Conservation (phyloP, 2,888 invertebrate genomes). For the Schizotus pectinicornis region DNA sequence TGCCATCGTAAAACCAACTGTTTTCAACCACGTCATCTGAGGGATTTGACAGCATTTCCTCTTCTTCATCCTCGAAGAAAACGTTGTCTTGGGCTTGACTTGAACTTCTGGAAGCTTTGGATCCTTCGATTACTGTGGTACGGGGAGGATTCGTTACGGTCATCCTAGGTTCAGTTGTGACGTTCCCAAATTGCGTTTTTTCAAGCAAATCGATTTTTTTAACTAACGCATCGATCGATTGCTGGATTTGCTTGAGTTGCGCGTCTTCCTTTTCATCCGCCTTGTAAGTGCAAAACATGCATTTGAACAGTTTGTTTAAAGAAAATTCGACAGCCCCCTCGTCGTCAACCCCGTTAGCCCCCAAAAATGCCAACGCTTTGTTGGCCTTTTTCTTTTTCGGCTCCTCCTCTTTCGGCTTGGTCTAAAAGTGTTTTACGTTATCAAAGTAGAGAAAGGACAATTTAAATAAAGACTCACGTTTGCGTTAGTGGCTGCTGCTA, state of each 20-base stretch:
- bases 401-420: conserved; percentile 81
- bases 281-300: conserved; percentile 61
- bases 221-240: conserved; percentile 57
- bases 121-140: conserved; percentile 38
- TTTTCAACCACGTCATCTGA: conserved; percentile 51
- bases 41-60: conserved; percentile 64
- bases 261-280: conserved; percentile 56
- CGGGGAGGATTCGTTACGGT: background rate
- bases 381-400: conserved; percentile 60
- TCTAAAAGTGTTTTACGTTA: conserved; percentile 49
- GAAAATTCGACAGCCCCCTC: conserved; percentile 63
- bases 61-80: conserved; percentile 26
- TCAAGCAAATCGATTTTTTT: conserved; percentile 59
- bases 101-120: conserved; percentile 31
- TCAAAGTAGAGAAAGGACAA: no score
- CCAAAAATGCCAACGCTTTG: conserved; percentile 51
- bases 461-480: conserved; percentile 38
- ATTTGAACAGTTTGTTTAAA: conserved; percentile 63
- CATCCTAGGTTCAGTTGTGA: conserved; percentile 14
- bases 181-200: conserved; percentile 33
- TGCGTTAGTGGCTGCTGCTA: conserved; percentile 33
- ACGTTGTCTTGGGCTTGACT: background rate
- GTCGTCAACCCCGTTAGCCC: conserved; percentile 49
- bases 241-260: conserved; percentile 53
- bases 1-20: conserved; percentile 73